Conservation (phyloP, 1,140 invertebrate genomes). For the Drosophila truncata region DNA sequence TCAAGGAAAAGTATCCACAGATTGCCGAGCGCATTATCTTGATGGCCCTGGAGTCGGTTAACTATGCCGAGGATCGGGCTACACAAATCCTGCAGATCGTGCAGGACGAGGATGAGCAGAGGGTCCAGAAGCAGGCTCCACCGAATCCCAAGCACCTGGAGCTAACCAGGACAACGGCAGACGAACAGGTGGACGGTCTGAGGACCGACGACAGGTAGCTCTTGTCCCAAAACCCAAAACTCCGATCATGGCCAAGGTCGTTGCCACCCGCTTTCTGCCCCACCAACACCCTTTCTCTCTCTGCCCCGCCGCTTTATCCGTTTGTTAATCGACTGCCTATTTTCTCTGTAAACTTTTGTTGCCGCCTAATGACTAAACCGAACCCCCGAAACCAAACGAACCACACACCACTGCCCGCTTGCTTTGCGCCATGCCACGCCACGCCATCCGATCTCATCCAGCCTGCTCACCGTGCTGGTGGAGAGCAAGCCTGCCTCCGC, state of each 20-base stretch:
- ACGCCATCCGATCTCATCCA: constrained; percentile 39
- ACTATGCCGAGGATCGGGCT: constrained; percentile 92
- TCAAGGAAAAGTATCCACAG: constrained; percentile 91
- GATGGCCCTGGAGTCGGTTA: constrained; percentile 94
- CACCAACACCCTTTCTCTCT: constrained; percentile 20
- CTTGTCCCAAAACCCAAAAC: constrained; percentile 1
- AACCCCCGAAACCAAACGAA: constrained; percentile 26
- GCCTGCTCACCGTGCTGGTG: constrained; percentile 51
- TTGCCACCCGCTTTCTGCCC: constrained; percentile 30
- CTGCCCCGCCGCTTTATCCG: constrained; percentile 59
- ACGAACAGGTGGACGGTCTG: constrained; percentile 55
- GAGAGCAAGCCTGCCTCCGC: constrained; percentile 19
- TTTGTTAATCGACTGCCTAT: constrained; percentile 77
- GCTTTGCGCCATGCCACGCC: constrained; percentile 51
- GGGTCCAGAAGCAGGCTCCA: constrained; percentile 42
- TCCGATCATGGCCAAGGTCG: constrained; percentile 5
- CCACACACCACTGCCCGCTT: constrained; percentile 53
- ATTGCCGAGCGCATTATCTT: constrained; percentile 92
- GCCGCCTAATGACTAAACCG: constrained; percentile 58
- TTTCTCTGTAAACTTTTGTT: constrained; percentile 79
- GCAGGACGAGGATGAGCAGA: constrained; percentile 87
- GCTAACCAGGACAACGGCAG: constrained; percentile 5
- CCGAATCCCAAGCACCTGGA: constrained; percentile 28
- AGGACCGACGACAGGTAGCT: constrained; percentile 43
- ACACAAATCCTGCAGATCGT: constrained; percentile 91